These are phyloP conservation scores for Heliconius charithonia DNA, from an alignment of 2,888 invertebrate genomes.

Conservation along the genomic window DNA sequence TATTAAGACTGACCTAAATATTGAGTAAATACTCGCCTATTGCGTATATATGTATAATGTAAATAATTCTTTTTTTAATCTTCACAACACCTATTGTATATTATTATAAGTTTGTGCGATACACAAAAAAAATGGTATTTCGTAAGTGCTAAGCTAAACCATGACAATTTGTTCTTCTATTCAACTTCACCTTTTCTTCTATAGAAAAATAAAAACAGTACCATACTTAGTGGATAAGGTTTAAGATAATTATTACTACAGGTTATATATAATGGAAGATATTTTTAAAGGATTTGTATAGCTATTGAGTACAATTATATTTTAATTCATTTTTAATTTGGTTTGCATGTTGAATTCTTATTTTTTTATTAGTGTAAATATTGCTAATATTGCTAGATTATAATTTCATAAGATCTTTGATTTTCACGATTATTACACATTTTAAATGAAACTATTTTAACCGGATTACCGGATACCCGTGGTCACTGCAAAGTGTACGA, in stretches of 20 bases:
- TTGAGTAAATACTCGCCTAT: constrained; percentile 5
- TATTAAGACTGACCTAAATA: background rate
- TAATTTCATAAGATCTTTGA: background rate
- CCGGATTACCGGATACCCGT: no score
- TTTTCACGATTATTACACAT: no score
- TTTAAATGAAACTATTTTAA: no score
- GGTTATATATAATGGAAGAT: background rate
- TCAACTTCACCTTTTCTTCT: background rate
- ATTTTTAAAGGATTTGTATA: background rate
- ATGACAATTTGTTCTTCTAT: background rate
- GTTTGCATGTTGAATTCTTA: background rate
- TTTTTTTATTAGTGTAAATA: background rate
- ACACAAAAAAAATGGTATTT: background rate
- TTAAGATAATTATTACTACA: background rate
- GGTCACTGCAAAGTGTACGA: no score
- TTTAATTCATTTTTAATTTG: no score
- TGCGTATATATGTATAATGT: constrained; percentile 2
- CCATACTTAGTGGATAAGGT: no score
- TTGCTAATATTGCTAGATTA: background rate
- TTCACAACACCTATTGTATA: constrained; percentile 5
- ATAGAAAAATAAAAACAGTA: no score
- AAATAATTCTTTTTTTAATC: constrained; percentile 7
- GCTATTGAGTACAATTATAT: no score
- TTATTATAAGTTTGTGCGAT: constrained; percentile 1
- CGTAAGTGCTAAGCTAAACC: background rate